A percentile compares a stretch with the other conserved stretches of the same genome.
Evolutionary conservation across 2,113 vertebrate genomes (phyloP).

Genomic region (Brienomyrus brachyistius): DNA sequence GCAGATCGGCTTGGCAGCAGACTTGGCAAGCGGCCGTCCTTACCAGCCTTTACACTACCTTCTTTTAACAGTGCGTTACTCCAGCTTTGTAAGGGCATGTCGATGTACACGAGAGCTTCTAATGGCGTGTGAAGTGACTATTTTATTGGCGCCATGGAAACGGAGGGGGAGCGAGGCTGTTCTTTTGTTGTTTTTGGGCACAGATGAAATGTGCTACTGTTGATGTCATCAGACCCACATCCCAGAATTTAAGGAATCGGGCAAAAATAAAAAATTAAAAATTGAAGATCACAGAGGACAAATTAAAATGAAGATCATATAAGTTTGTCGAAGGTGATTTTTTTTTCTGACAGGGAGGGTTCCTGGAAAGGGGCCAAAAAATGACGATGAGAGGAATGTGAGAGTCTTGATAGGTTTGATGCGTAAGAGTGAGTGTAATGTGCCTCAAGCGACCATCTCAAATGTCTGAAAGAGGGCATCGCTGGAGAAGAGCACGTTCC

Average conservation of each 20-base stretch:
- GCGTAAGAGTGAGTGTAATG: background rate
- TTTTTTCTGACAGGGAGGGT: background rate
- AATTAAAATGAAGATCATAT: background rate
- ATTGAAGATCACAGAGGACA: background rate
- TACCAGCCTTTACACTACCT: background rate
- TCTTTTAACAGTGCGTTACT: background rate
- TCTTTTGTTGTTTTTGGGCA: slow-evolving; percentile 8
- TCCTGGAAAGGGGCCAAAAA: background rate
- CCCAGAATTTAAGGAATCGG: background rate
- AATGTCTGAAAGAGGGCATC: background rate
- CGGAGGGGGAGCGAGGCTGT: background rate
- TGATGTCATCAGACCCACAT: slow-evolving; percentile 5
- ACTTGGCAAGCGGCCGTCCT: background rate
- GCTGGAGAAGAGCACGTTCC: background rate
- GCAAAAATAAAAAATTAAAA: background rate
- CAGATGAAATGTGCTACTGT: slow-evolving; percentile 15
- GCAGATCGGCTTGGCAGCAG: background rate
- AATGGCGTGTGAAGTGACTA: slow-evolving; percentile 22
- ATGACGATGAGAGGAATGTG: background rate
- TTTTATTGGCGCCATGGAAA: slow-evolving; percentile 26
- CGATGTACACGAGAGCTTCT: slow-evolving; percentile 10
- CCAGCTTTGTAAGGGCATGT: background rate
- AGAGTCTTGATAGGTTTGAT: background rate
- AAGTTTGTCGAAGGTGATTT: background rate
- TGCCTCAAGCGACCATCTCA: background rate